Evolutionary conservation across 2,888 invertebrate species (phyloP).

Genomic region (Drosophila lutescens): DNA sequence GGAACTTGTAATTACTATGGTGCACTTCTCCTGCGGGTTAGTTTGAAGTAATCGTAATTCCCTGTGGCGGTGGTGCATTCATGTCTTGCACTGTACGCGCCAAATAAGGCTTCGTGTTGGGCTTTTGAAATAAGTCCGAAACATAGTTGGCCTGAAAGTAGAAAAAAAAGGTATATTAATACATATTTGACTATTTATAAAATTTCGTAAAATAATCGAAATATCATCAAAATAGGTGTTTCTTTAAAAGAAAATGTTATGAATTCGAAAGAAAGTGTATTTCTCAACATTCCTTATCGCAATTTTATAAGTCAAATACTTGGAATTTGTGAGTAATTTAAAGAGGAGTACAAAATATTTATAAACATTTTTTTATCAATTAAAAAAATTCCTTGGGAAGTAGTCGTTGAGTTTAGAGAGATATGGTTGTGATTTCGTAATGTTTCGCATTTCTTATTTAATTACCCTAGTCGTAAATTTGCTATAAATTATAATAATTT

Average conservation of each 20-base stretch:
- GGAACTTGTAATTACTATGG: conserved; percentile 61
- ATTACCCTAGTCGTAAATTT: too few relatives aligned
- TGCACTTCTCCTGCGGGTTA: conserved; percentile 44
- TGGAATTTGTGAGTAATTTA: background rate
- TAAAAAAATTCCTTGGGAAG: background rate
- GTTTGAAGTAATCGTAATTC: conserved; percentile 51
- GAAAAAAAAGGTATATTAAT: background rate
- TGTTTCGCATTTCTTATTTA: background rate
- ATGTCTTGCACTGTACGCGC: conserved; percentile 78
- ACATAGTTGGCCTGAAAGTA: conserved; percentile 82
- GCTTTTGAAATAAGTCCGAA: conserved; percentile 80
- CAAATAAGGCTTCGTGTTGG: conserved; percentile 69
- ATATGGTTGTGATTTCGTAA: background rate
- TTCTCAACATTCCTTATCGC: background rate
- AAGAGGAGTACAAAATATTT: background rate
- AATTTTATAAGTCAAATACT: background rate
- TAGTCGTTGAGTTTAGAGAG: background rate
- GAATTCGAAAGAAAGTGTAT: background rate
- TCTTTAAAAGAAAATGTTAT: background rate
- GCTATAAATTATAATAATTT: too few relatives aligned
- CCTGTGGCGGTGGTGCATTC: conserved; percentile 30
- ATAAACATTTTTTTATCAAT: background rate
- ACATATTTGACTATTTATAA: background rate
- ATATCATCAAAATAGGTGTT: background rate
- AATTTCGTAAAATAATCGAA: too few relatives aligned